phyloP scores from a whole-genome alignment of 2,113 vertebrate genomes.

The Ciconia maguari region DNA sequence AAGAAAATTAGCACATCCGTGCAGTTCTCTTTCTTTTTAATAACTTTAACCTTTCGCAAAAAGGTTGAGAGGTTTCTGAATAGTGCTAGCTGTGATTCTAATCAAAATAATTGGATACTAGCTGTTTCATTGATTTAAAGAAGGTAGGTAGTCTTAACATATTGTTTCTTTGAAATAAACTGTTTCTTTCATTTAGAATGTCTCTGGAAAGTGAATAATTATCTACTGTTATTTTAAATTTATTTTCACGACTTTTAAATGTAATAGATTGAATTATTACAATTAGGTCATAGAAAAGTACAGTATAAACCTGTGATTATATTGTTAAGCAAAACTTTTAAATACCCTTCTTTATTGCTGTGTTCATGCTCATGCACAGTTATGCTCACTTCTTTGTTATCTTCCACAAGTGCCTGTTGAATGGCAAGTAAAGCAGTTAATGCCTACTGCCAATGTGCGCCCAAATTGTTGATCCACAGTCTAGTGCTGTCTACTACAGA shows the following conservation, averaged over 20 bases:
- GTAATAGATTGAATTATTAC: not conserved
- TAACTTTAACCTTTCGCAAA: slow-evolving; percentile 10
- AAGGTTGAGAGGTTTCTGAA: not conserved
- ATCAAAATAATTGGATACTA: slow-evolving; percentile 26
- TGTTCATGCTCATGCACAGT: not conserved
- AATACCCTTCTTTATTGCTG: not conserved
- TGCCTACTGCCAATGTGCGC: not conserved
- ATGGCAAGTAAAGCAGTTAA: not conserved
- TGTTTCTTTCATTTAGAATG: not conserved
- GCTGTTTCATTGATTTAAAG: slow-evolving; percentile 7
- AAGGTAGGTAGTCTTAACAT: not conserved
- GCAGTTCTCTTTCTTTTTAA: not conserved
- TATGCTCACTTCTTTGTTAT: not conserved
- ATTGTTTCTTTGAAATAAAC: not conserved
- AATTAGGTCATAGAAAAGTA: not conserved
- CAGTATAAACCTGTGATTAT: not conserved
- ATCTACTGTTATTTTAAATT: not conserved
- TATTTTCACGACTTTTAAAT: not conserved
- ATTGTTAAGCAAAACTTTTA: not conserved
- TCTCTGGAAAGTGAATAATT: slow-evolving; percentile 6
- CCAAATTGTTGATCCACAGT: not conserved
- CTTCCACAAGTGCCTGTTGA: not conserved
- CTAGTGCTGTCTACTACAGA: not conserved
- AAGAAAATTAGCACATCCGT: not conserved
- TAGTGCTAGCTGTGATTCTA: not conserved